A percentile compares a stretch with the other conserved stretches of the same genome.
Conservation (phyloP, 1,140 invertebrate genomes). For the Mercenaria mercenaria region DNA sequence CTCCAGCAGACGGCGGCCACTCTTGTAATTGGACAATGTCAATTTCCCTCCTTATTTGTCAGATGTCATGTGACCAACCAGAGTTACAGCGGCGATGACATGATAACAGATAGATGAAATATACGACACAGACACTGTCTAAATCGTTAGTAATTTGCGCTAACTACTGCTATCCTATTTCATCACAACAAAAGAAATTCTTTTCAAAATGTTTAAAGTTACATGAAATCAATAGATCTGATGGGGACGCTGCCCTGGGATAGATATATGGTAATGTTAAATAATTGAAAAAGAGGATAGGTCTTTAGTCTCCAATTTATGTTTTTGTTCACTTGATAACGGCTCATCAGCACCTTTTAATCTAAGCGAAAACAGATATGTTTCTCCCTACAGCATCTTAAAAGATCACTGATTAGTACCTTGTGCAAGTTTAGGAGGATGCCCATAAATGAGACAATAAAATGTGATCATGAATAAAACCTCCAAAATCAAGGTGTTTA, state of each 20-base stretch:
- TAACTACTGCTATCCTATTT: conserved; percentile 7
- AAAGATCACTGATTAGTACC: background rate
- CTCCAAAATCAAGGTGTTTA: background rate
- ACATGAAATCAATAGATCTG: conserved; percentile 26
- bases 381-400: background rate
- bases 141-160: conserved; percentile 14
- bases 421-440: background rate
- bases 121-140: background rate
- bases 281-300: conserved; percentile 14
- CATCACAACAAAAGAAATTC: conserved; percentile 13
- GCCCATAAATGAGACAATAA: background rate
- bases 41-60: background rate
- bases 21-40: too few species aligned
- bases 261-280: conserved; percentile 32
- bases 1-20: too few species aligned
- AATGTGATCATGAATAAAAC: background rate
- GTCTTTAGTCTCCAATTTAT: background rate
- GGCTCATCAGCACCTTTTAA: background rate
- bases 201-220: conserved; percentile 32
- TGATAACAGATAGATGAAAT: conserved; percentile 15
- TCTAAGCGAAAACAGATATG: conserved; percentile 4
- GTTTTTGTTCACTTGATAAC: conserved; percentile 36
- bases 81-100: conserved; percentile 19
- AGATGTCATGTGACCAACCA: background rate
- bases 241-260: conserved; percentile 6